Percentiles rank a stretch among this genome's conserved stretches.
Evolutionary conservation across 2,797 vertebrate species (phyloP).

Genomic region (Paramormyrops hopkinsi): DNA sequence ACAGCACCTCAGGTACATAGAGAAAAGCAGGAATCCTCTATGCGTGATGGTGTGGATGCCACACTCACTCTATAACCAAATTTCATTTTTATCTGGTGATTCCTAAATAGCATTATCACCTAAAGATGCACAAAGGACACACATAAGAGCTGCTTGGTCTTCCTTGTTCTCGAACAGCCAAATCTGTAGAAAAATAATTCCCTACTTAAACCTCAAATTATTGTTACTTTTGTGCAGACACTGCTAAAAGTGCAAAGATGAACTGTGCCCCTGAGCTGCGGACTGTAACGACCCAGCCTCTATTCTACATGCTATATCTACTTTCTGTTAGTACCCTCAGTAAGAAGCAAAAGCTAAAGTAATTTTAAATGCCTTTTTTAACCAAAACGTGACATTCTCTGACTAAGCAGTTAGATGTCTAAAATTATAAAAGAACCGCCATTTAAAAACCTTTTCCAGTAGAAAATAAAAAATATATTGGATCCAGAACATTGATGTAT

Average conservation of each 20-base stretch:
- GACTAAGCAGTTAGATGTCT: slow-evolving; percentile 38
- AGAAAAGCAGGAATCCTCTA: slow-evolving; percentile 34
- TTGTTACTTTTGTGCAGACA: slow-evolving; percentile 20
- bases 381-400: slow-evolving; percentile 44
- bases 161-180: slow-evolving; percentile 16
- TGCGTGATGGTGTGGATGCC: slow-evolving; percentile 32
- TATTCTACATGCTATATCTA: slow-evolving; percentile 15
- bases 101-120: slow-evolving; percentile 29
- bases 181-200: slow-evolving; percentile 21
- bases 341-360: slow-evolving; percentile 17
- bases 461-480: slow-evolving; percentile 14
- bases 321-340: slow-evolving; percentile 32
- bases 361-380: slow-evolving; percentile 17
- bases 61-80: slow-evolving; percentile 33
- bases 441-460: not conserved
- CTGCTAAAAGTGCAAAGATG: slow-evolving; percentile 32
- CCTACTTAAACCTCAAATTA: not conserved
- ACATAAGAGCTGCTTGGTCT: not conserved
- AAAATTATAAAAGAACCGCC: not conserved
- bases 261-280: slow-evolving; percentile 34
- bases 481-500: not conserved
- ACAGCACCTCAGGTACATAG: slow-evolving; percentile 46
- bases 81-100: slow-evolving; percentile 31
- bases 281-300: slow-evolving; percentile 25
- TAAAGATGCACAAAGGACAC: slow-evolving; percentile 24